Evolutionary conservation across 2,888 invertebrate species (phyloP).

Genomic region (Alitta virens): DNA sequence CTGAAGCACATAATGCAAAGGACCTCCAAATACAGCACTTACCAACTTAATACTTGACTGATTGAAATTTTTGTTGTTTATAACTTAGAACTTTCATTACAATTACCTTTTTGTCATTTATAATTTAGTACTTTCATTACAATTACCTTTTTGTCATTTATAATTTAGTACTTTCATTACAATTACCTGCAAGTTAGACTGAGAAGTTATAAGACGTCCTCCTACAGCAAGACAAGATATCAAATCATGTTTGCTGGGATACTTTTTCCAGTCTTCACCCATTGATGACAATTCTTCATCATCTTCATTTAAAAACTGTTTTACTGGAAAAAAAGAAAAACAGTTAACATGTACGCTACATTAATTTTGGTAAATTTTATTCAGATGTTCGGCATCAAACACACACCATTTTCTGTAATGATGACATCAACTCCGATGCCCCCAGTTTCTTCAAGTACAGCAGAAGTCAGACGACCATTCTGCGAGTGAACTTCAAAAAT

Average conservation of each 20-base stretch:
- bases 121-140: no score
- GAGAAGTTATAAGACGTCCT: constrained; percentile 59
- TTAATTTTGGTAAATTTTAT: not conserved
- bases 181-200: constrained; percentile 57
- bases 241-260: constrained; percentile 57
- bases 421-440: constrained; percentile 59
- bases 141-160: no score
- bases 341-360: no score
- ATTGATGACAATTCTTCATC: constrained; percentile 36
- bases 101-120: no score
- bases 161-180: no score
- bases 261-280: constrained; percentile 20
- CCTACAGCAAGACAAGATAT: constrained; percentile 58
- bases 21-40: no score
- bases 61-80: no score
- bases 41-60: no score
- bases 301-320: constrained; percentile 50
- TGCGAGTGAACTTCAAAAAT: constrained; percentile 53
- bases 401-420: constrained; percentile 36
- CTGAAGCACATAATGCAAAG: no score
- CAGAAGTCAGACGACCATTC: constrained; percentile 47
- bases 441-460: constrained; percentile 58
- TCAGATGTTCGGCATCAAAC: not conserved
- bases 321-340: constrained; percentile 38
- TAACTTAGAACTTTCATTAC: no score